A percentile compares a stretch with the other conserved stretches of the same genome.
Conservation (phyloP, 30 jellyfish, hydroid and myxozoan genomes). For the Aurelia coerulea region DNA sequence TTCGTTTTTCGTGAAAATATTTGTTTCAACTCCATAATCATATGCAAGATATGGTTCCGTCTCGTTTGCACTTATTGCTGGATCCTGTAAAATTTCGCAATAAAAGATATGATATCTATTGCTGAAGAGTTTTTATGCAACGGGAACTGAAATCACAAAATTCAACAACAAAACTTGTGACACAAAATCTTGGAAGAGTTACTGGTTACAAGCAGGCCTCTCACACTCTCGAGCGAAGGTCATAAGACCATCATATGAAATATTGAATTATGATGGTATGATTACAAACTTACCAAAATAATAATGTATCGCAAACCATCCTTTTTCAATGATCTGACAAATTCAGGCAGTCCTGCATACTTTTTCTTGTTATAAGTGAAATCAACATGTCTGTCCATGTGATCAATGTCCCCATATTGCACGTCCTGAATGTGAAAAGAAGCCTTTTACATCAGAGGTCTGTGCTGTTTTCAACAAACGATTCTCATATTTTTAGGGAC, state of each 20-base stretch:
- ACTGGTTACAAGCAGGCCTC: too few species aligned
- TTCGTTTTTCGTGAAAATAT: slow-evolving; percentile 84
- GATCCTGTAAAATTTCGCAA: slow-evolving; percentile 67
- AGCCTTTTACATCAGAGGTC: not conserved
- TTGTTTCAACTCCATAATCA: slow-evolving; percentile 80
- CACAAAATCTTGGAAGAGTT: too few species aligned
- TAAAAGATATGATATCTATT: too few species aligned
- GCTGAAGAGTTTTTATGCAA: too few species aligned
- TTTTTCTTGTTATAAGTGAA: slow-evolving; percentile 81
- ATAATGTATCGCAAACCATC: slow-evolving; percentile 87
- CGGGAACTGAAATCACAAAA: too few species aligned
- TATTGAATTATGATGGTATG: too few species aligned
- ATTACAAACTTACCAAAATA: slow-evolving; percentile 66
- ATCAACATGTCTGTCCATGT: slow-evolving; percentile 98
- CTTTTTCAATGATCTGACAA: slow-evolving; percentile 61
- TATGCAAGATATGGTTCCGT: slow-evolving; percentile 83
- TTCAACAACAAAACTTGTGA: too few species aligned
- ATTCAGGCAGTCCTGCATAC: slow-evolving; percentile 90
- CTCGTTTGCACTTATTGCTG: slow-evolving; percentile 95
- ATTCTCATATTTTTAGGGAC: too few species aligned
- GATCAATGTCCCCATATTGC: slow-evolving; percentile 97
- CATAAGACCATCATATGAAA: too few species aligned
- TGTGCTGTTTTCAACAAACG: not conserved
- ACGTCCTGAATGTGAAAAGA: slow-evolving; percentile 67
- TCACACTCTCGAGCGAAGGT: too few species aligned